A percentile compares a stretch with the other conserved stretches of the same genome.
Conservation (phyloP, 2,797 vertebrate species). For the Dermochelys coriacea region DNA sequence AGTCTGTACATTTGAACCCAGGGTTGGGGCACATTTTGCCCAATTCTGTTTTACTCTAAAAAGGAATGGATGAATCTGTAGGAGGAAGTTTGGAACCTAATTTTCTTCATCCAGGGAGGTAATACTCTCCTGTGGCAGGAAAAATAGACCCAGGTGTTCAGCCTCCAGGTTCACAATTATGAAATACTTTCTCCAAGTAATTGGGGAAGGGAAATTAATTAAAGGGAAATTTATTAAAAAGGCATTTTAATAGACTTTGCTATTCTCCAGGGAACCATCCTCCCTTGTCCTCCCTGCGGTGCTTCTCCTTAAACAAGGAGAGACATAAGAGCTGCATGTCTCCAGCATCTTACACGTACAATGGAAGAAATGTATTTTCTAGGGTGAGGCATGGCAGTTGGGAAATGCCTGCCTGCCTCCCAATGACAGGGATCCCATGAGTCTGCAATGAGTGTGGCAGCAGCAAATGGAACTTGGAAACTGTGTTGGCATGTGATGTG, state of each 20-base stretch:
- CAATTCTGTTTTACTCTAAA: neutral
- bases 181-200: neutral
- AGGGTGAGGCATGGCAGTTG: neutral
- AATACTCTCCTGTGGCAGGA: neutral
- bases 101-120: neutral
- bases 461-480: too few relatives aligned
- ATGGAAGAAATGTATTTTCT: neutral
- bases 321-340: neutral
- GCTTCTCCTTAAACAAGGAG: neutral
- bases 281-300: neutral
- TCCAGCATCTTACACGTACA: neutral
- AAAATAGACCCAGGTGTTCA: neutral
- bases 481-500: too few relatives aligned
- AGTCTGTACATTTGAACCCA: constrained; percentile 29
- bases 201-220: neutral
- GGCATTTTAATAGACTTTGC: neutral
- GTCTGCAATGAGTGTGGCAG: too few relatives aligned
- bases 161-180: neutral
- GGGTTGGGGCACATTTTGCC: neutral
- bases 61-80: neutral
- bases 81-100: neutral
- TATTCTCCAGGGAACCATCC: neutral
- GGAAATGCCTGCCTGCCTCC: too few relatives aligned
- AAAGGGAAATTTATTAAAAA: neutral
- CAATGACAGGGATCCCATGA: too few relatives aligned